Evolutionary conservation across 1,140 invertebrate genomes (phyloP).

Genomic region (Hylyphantes graminicola): DNA sequence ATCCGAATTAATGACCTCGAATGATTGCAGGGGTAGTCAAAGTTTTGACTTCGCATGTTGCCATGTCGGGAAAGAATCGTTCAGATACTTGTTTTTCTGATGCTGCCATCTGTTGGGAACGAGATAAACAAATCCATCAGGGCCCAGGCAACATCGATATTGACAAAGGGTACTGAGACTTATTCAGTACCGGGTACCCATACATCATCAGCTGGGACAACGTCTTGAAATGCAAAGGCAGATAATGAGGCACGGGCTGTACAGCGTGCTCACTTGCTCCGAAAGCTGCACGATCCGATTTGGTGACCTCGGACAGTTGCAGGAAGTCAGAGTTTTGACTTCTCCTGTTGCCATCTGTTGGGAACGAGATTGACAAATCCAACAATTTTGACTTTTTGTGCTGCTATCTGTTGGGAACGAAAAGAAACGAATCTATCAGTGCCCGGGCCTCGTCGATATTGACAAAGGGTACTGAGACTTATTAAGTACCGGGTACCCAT

Average conservation of each 20-base stretch:
- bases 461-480: conserved; percentile 51
- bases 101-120: too few species aligned
- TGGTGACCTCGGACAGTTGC: background rate
- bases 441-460: conserved; percentile 33
- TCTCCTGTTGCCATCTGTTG: background rate
- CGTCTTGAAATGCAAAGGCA: conserved; percentile 47
- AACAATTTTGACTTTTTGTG: too few species aligned
- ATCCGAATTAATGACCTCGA: too few species aligned
- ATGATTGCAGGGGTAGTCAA: too few species aligned
- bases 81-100: too few species aligned
- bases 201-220: conserved; percentile 54
- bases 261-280: conserved; percentile 15
- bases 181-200: conserved; percentile 53
- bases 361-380: too few species aligned
- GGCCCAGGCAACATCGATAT: conserved; percentile 31
- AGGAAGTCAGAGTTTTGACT: conserved; percentile 15
- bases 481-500: conserved; percentile 54
- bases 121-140: background rate
- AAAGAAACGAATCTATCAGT: background rate
- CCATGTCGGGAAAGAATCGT: too few species aligned
- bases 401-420: too few species aligned
- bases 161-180: conserved; percentile 49
- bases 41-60: too few species aligned
- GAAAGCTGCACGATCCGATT: background rate
- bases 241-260: conserved; percentile 55